phyloP scores from a whole-genome alignment of 2,888 invertebrate genomes.

The Monoplex corrugatus region DNA sequence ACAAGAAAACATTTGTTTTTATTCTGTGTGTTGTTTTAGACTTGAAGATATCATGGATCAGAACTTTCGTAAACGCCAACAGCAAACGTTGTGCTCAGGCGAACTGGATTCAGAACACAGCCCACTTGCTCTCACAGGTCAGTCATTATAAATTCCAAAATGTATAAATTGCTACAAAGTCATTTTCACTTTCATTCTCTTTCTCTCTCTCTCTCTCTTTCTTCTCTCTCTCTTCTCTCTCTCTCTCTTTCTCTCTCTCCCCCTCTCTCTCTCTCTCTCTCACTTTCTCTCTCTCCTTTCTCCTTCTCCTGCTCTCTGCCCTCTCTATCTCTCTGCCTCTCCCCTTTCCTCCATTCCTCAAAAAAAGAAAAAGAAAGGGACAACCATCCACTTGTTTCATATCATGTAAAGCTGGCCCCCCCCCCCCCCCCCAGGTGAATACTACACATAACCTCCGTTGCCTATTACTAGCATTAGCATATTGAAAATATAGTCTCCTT shows the following conservation, averaged over 20 bases:
- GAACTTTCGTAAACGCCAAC: constrained; percentile 85
- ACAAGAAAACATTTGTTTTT: too few species aligned
- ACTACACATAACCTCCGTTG: too few species aligned
- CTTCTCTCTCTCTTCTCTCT: not conserved
- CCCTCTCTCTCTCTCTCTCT: constrained; percentile 31
- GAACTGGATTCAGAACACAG: constrained; percentile 87
- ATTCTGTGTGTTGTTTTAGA: not conserved
- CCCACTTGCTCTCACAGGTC: constrained; percentile 91
- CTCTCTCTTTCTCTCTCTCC: not conserved
- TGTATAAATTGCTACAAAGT: too few species aligned
- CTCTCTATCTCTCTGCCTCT: not conserved
- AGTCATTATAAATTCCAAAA: too few species aligned
- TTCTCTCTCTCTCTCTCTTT: not conserved
- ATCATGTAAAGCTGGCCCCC: too few species aligned
- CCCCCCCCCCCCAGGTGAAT: too few species aligned
- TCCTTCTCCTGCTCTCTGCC: not conserved
- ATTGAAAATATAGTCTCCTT: too few species aligned
- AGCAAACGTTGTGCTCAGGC: constrained; percentile 94
- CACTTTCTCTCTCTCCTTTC: constrained; percentile 33
- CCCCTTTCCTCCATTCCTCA: not conserved
- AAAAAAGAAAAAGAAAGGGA: too few species aligned
- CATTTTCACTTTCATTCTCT: not conserved
- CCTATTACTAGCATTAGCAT: too few species aligned
- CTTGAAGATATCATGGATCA: constrained; percentile 48
- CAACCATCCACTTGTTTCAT: too few species aligned